A percentile compares a stretch with the other conserved stretches of the same genome.
Evolutionary conservation across 2,113 vertebrate genomes (phyloP).

Genomic region (Trinectes maculatus): DNA sequence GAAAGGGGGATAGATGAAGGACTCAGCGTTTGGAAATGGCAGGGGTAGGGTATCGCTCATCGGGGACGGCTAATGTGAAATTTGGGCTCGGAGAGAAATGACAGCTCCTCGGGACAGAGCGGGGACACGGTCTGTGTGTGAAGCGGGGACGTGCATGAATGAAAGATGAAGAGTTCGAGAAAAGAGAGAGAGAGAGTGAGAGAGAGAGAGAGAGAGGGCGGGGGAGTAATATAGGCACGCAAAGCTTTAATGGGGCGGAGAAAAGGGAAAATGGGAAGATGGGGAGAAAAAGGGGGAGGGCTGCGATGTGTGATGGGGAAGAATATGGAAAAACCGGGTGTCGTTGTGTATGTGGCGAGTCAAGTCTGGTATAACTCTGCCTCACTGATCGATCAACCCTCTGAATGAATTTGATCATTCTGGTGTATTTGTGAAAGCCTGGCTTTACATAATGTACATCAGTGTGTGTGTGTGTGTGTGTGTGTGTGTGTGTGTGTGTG

Average conservation of each 20-base stretch:
- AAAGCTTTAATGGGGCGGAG: conserved; percentile 76
- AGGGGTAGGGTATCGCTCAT: conserved; percentile 68
- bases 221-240: conserved; percentile 56
- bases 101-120: conserved; percentile 74
- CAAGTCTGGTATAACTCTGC: conserved; percentile 20
- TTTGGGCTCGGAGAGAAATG: conserved; percentile 69
- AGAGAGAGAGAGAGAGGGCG: conserved; percentile 16
- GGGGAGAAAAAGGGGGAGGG: conserved; percentile 34
- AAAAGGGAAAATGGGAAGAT: conserved; percentile 61
- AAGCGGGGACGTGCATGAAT: conserved; percentile 11
- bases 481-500: background rate
- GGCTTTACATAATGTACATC: too few species aligned
- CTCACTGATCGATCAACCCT: conserved; percentile 23
- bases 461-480: background rate
- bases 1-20: conserved; percentile 75
- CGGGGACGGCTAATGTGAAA: conserved; percentile 70
- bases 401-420: conserved; percentile 14
- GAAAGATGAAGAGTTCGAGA: conserved; percentile 48
- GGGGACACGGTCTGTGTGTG: conserved; percentile 41
- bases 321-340: conserved; percentile 21
- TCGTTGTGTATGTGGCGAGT: conserved; percentile 14
- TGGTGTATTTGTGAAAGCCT: conserved; percentile 14
- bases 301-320: conserved; percentile 28
- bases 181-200: conserved; percentile 9
- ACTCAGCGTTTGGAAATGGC: conserved; percentile 64